phyloP scores from a whole-genome alignment of 2,888 invertebrate species.

The Seira musarum region DNA sequence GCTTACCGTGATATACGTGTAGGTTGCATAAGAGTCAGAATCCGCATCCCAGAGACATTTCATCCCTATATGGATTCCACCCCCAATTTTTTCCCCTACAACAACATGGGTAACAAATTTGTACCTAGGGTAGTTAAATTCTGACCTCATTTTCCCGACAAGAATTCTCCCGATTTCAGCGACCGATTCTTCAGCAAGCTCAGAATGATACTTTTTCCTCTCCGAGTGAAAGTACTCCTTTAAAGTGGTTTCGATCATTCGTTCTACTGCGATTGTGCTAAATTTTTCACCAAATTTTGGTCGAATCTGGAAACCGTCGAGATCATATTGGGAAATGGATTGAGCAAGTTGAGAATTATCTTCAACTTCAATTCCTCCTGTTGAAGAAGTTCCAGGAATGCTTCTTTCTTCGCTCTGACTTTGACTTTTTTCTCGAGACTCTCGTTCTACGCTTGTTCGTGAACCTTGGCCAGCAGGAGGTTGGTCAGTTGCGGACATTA shows the following conservation, averaged over 20 bases:
- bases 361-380: slow-evolving; percentile 45
- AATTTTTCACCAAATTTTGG: slow-evolving; percentile 65
- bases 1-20: slow-evolving; percentile 65
- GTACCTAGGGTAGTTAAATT: slow-evolving; percentile 67
- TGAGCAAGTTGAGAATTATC: slow-evolving; percentile 38
- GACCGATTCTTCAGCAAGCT: slow-evolving; percentile 62
- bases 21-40: slow-evolving; percentile 66
- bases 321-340: slow-evolving; percentile 47
- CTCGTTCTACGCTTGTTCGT: slow-evolving; percentile 59
- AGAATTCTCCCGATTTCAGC: slow-evolving; percentile 60
- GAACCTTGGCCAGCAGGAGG: slow-evolving; percentile 23
- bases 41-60: slow-evolving; percentile 67
- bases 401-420: slow-evolving; percentile 57
- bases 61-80: slow-evolving; percentile 67
- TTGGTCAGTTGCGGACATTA: slow-evolving; percentile 19
- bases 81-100: slow-evolving; percentile 66
- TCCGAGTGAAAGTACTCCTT: slow-evolving; percentile 59
- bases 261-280: slow-evolving; percentile 57
- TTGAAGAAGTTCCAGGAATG: background rate
- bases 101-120: slow-evolving; percentile 63
- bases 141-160: slow-evolving; percentile 50
- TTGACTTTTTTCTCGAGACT: slow-evolving; percentile 62
- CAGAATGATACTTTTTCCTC: slow-evolving; percentile 56
- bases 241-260: slow-evolving; percentile 58
- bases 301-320: slow-evolving; percentile 65